These are phyloP conservation scores for Nettapus auritus DNA, from an alignment of 2,113 vertebrate genomes.

Conservation along the genomic window DNA sequence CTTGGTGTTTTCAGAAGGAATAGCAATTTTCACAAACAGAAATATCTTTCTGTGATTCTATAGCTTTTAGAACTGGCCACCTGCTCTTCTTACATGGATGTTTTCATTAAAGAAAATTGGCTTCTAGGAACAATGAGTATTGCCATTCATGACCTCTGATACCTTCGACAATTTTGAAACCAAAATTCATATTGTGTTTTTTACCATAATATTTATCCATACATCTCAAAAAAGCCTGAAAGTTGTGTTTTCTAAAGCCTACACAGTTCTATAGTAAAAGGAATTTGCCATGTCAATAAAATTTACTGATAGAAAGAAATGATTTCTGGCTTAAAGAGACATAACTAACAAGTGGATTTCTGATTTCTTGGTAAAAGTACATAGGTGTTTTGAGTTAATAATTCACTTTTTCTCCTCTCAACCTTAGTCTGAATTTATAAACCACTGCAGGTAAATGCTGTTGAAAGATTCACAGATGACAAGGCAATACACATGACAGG, in stretches of 20 bases:
- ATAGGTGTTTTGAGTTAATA: background rate
- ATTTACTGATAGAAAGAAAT: background rate
- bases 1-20: background rate
- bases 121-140: background rate
- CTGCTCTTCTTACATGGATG: background rate
- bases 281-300: background rate
- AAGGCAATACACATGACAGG: background rate
- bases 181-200: background rate
- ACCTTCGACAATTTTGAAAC: background rate
- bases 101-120: background rate
- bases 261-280: background rate
- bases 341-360: background rate
- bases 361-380: background rate
- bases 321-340: background rate
- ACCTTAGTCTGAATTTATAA: background rate
- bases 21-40: background rate
- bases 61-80: background rate
- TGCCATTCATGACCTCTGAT: background rate
- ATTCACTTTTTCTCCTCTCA: background rate
- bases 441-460: background rate
- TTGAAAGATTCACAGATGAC: background rate
- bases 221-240: background rate
- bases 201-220: background rate
- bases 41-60: background rate
- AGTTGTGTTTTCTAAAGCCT: background rate